These are phyloP conservation scores for Petrocephalus sullivani DNA, from an alignment of 2,797 vertebrate species.

Conservation along the genomic window DNA sequence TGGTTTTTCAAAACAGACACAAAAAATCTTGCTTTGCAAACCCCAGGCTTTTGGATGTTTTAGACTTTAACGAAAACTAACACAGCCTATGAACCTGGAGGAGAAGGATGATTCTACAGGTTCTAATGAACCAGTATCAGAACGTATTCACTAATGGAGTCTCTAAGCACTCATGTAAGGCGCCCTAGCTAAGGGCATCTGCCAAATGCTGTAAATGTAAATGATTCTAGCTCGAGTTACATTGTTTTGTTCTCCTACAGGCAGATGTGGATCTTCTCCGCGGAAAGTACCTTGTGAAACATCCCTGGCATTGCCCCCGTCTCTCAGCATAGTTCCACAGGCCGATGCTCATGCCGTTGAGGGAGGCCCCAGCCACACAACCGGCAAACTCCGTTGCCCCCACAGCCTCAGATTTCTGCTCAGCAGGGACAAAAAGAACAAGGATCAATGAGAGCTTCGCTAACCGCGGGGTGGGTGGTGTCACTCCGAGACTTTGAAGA, in stretches of 20 bases:
- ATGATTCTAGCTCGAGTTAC: neutral
- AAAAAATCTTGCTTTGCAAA: neutral
- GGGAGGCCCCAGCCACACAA: constrained; percentile 75
- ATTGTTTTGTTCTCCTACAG: neutral
- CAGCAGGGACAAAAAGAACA: neutral
- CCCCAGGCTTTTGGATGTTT: neutral
- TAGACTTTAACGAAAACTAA: neutral
- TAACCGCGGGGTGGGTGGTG: neutral
- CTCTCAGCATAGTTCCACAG: constrained; percentile 85
- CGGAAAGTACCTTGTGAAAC: constrained; percentile 78
- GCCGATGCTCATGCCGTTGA: constrained; percentile 81
- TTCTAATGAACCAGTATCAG: too few relatives aligned
- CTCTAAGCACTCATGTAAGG: too few relatives aligned
- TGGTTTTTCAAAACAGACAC: neutral
- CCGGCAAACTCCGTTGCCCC: constrained; percentile 76
- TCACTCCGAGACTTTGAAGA: neutral
- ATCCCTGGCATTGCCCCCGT: constrained; percentile 79
- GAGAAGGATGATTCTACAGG: neutral
- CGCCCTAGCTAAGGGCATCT: too few relatives aligned
- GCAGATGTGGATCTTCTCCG: neutral
- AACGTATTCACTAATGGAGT: too few relatives aligned
- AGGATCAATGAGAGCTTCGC: neutral
- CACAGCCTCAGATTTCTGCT: constrained; percentile 68
- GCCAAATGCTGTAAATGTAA: too few relatives aligned
- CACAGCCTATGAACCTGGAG: neutral